Conservation (phyloP, 2,797 vertebrate species). For the Aldrovandia affinis region DNA sequence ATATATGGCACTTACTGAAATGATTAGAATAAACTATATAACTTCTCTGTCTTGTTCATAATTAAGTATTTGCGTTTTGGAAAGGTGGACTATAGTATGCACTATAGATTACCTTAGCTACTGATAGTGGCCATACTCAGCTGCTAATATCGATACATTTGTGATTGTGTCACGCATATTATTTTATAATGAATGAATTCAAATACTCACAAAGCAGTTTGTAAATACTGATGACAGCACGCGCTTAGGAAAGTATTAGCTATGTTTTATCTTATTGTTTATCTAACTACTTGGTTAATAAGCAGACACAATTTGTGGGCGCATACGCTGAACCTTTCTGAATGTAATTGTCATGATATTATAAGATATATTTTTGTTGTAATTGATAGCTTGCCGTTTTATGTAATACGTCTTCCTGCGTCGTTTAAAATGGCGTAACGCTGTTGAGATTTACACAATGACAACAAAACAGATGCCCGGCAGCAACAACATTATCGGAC, state of each 20-base stretch:
- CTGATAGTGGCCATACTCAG: no score
- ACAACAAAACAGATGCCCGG: background rate
- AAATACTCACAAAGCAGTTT: background rate
- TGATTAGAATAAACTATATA: background rate
- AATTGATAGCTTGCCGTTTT: background rate
- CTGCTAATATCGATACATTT: background rate
- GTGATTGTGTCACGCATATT: background rate
- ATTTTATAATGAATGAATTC: background rate
- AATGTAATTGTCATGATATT: background rate
- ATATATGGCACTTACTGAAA: background rate
- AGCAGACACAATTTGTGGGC: background rate
- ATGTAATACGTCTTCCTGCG: background rate
- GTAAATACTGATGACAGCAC: background rate
- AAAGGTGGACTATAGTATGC: background rate
- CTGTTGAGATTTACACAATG: background rate
- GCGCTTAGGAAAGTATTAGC: background rate
- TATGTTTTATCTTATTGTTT: background rate
- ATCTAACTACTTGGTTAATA: background rate
- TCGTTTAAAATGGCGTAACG: background rate
- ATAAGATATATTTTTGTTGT: background rate
- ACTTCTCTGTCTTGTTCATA: background rate
- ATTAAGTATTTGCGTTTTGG: background rate
- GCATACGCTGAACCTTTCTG: no score
- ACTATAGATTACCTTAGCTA: background rate
- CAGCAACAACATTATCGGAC: background rate